Base-by-base conservation (phyloP, 1,140 invertebrate genomes). In the Pogonus chalceus region DNA sequence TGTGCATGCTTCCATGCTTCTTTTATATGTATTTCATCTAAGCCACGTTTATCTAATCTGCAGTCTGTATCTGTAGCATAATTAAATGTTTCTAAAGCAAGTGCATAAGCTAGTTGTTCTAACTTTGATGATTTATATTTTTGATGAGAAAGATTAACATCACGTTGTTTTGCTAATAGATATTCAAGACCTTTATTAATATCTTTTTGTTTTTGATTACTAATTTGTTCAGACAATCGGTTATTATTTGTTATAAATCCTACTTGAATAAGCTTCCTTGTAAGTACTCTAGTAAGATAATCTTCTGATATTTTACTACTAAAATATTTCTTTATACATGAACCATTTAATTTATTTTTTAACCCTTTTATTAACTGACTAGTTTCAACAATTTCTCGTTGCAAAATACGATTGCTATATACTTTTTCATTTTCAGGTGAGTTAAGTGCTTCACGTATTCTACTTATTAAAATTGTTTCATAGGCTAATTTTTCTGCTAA, bases 401-500 rank as follows among this genome's bases (percentile, higher is more conserved):
- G 72, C 37, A 78, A 73, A 56, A 79, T 69, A 58, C 77, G 69
- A 54, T 77, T 74, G 58, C 78, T 76, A 53, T 74, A 72, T 54
- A 71, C 68, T 59, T 76, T 75, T 47, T 73, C 74, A 49, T 74
- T 74, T 24, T 69, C 66, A 14, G 72, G 71, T 35, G 73, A 55
- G 10, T 56, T 54, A 21, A 65, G 63, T 53, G 64, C 67, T 56
- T 66, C 68, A 57, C 64, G 66, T 55, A 69, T 72, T 54, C 63
- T 56, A 66, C 39, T 72, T 26, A 87, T 71, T 48, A 87, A 70
- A 18, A 87, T 78, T 31, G 81, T 82, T 70, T 89, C 85, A 63
- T 82, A 88, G 0, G 86, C 84, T 20, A 88, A 70, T 60, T 86
- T 83, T 64, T 88, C 85, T 1, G 85, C 84, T 54, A 88, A 66